Evolutionary conservation across 2,113 vertebrate genomes (phyloP).

Genomic region (Brachyistius frenatus): DNA sequence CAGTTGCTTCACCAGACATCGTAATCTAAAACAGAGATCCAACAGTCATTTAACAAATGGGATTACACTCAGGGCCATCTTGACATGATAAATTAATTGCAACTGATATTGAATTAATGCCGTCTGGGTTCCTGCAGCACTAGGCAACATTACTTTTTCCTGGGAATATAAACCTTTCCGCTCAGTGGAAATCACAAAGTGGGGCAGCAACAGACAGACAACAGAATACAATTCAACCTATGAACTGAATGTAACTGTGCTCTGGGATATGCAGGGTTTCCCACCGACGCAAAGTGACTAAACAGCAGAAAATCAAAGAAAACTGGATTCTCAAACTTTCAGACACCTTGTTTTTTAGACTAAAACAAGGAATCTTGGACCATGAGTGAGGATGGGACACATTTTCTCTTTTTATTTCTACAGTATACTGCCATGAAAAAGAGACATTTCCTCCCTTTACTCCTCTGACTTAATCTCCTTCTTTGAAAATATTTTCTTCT

Average conservation of each 20-base stretch:
- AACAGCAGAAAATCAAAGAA: neutral
- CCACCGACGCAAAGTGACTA: neutral
- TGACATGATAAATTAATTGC: conserved; percentile 58
- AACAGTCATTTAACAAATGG: conserved; percentile 64
- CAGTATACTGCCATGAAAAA: too few relatives aligned
- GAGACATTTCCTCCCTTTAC: neutral
- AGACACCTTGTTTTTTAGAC: too few relatives aligned
- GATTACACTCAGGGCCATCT: conserved; percentile 43
- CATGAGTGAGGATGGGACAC: too few relatives aligned
- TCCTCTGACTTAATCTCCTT: too few relatives aligned
- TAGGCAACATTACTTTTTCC: neutral
- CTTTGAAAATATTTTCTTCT: neutral
- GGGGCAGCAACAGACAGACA: neutral
- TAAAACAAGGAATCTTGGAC: too few relatives aligned
- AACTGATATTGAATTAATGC: conserved; percentile 52
- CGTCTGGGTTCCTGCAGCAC: conserved; percentile 11
- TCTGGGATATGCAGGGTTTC: neutral
- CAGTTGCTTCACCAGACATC: conserved; percentile 96
- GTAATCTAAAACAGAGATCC: conserved; percentile 85
- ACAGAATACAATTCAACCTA: neutral
- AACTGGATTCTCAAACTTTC: neutral
- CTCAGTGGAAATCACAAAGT: neutral
- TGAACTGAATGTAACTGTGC: conserved; percentile 1
- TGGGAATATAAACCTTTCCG: neutral
- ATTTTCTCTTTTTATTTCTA: too few relatives aligned